phyloP scores from a whole-genome alignment of 2,113 vertebrate species.

The Varanus komodoensis region DNA sequence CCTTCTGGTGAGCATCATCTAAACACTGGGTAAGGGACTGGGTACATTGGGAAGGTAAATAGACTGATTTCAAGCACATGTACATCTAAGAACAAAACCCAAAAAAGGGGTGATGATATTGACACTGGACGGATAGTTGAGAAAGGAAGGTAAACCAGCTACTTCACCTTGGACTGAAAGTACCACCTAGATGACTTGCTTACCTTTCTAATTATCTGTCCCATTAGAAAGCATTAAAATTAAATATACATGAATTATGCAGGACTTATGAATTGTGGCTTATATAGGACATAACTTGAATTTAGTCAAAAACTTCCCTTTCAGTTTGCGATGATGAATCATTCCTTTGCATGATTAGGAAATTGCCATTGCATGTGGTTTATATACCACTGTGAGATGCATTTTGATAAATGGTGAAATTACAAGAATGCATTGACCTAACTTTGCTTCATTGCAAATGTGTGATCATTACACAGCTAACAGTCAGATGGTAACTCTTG shows the following conservation, averaged over 20 bases:
- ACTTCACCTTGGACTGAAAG: constrained; percentile 33
- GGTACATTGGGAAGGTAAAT: not conserved
- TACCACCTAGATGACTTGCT: constrained; percentile 68
- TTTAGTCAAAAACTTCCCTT: constrained; percentile 35
- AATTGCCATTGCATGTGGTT: not conserved
- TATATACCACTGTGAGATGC: not conserved
- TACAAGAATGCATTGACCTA: constrained; percentile 21
- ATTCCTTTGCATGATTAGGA: not conserved
- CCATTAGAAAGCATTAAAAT: constrained; percentile 77
- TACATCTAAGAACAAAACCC: not conserved
- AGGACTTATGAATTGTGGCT: constrained; percentile 64
- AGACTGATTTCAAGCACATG: not conserved
- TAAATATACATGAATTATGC: constrained; percentile 76
- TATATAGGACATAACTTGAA: constrained; percentile 77
- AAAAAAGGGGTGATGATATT: not conserved
- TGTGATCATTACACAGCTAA: not conserved
- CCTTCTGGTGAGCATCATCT: not conserved
- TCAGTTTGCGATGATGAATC: not conserved
- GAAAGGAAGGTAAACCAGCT: not conserved
- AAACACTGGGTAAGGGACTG: not conserved
- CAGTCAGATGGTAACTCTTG: not conserved
- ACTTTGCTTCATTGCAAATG: constrained; percentile 63
- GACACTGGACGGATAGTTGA: not conserved
- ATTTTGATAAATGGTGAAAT: not conserved
- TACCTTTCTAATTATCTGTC: constrained; percentile 78